Evolutionary conservation across 2,797 vertebrate species (phyloP), one percentile per base, ranked within the genome.

Genomic region (Anabacerthia variegaticeps): DNA sequence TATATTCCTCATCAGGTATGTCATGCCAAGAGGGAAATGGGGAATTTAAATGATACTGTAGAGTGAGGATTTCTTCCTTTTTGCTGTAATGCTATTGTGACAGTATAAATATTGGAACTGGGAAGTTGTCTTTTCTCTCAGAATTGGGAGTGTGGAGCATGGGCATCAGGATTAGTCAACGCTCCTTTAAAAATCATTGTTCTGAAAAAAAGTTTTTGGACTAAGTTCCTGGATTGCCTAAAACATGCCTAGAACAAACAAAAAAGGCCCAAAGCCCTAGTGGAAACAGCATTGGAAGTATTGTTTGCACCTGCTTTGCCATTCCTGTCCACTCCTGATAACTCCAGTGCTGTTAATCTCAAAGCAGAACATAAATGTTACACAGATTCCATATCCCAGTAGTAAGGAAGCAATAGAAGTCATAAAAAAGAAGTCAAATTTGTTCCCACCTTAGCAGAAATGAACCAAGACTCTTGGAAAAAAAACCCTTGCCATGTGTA

Each of bases 1-100:
- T 98, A 21, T 98, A 99, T 88, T 98, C 98, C 13, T 98, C 98
- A 39, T 98, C 99, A 98, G 99, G 99, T 99, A 95, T n/a, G 44
- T 73, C 15, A n/a, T 41, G 14, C 23, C 12, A 5, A 69, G 27
- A 41, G 58, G n/a, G 14, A 4, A 54, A 1, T 16, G 17, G 10
- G 46, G 48, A 39, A 51, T 36, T 69, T 37, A 37, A 65, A 75
- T 21, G 39, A 18, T 21, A 1, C 19, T 27, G 7, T 15, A 23
- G 24, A 36, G 6, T 21, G 28, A 72, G 18, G 4, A 34, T 85
- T 81, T 56, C 28, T 73, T 92, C 4, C 16, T 56, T 59, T 72
- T 19, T 71, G 10, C 49, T 48, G 17, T 72, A 52, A n/a, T 8
- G 6, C 20, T 32, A 3, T 24, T 76, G 26, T 37, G 36, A 46